Conservation (phyloP, 64 coral and sea anemone genomes). For the Trachythela sp. region DNA sequence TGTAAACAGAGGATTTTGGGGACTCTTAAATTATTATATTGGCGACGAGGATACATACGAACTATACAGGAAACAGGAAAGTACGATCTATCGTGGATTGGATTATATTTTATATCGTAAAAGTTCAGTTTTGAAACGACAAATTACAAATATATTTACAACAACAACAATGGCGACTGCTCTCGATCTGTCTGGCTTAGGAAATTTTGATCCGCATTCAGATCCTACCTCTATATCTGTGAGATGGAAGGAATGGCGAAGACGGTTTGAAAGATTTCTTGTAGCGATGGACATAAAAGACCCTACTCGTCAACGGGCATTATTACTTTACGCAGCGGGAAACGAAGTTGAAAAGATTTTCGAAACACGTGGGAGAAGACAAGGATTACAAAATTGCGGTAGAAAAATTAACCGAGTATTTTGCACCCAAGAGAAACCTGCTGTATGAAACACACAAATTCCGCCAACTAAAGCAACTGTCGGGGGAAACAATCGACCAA, state of each 20-base stretch:
- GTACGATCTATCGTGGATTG: too few relatives aligned
- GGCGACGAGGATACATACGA: too few relatives aligned
- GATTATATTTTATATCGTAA: too few relatives aligned
- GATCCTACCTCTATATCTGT: background rate
- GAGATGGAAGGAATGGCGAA: background rate
- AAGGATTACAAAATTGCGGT: conserved; percentile 10
- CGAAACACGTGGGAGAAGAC: background rate
- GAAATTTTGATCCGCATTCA: conserved; percentile 7
- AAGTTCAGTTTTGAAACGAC: background rate
- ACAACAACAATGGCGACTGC: background rate
- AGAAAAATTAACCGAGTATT: background rate
- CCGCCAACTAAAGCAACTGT: background rate
- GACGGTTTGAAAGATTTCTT: background rate
- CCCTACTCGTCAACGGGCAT: background rate
- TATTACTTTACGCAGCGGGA: background rate
- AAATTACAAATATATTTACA: background rate
- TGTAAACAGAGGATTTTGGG: too few relatives aligned
- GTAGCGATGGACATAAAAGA: conserved; percentile 8
- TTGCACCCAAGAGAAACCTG: background rate
- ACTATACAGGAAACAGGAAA: too few relatives aligned
- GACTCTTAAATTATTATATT: too few relatives aligned
- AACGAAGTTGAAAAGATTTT: conserved; percentile 9
- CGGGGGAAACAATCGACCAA: background rate
- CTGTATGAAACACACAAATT: background rate
- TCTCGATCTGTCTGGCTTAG: background rate